Percentiles rank a stretch among this genome's conserved stretches.
Evolutionary conservation across 2,113 vertebrate species (phyloP).

Genomic region (Regulus satrapa): DNA sequence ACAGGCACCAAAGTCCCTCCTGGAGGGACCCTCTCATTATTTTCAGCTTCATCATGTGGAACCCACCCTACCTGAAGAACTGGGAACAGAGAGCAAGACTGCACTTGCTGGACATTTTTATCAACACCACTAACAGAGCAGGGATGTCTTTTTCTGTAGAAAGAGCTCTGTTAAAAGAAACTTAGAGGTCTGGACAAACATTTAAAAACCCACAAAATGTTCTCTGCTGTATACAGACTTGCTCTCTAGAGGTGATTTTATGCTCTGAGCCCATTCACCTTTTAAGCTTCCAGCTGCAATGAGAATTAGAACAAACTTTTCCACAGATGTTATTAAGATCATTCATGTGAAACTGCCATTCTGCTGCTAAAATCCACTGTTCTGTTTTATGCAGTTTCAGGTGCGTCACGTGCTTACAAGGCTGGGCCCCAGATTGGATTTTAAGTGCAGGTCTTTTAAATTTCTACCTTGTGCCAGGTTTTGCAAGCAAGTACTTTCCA

Average conservation of each 20-base stretch:
- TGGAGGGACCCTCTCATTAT: not conserved
- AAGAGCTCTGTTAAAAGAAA: not conserved
- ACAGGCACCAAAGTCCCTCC: not conserved
- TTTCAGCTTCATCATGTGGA: not conserved
- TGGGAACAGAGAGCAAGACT: not conserved
- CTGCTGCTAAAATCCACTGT: not conserved
- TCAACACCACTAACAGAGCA: not conserved
- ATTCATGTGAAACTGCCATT: not conserved
- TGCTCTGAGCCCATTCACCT: not conserved
- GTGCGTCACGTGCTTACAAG: not conserved
- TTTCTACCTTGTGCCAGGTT: accelerated
- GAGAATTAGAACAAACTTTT: not conserved
- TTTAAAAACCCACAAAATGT: not conserved
- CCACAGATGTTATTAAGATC: not conserved
- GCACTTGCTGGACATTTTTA: not conserved
- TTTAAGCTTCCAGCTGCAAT: not conserved
- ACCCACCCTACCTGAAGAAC: not conserved
- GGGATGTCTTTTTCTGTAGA: not conserved
- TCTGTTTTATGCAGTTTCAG: not conserved
- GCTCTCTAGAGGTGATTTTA: not conserved
- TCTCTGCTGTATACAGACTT: not conserved
- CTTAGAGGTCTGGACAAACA: not conserved
- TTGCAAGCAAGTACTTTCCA: not conserved
- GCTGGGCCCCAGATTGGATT: not conserved
- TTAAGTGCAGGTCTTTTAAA: not conserved